Evolutionary conservation across 2,888 invertebrate genomes (phyloP), one percentile per base, ranked within the genome.

Genomic region (Tachina fera): DNA sequence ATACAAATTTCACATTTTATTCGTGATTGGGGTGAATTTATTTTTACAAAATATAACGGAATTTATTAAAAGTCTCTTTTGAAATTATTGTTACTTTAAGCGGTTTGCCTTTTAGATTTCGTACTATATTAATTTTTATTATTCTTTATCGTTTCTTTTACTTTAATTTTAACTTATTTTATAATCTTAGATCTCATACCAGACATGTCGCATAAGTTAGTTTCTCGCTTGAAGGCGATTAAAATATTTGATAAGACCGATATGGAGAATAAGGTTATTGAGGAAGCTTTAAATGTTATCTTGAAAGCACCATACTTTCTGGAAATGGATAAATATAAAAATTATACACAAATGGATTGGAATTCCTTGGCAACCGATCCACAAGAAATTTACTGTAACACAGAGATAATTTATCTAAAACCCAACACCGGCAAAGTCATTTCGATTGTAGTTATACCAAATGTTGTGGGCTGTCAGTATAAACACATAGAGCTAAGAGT

Each of bases 321-420:
- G 10, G 79, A 88, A 9, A 87, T 92, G 19, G 87, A 84, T 16
- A 87, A 89, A 74, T 89, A 90, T 67, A 89, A 89, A 16, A 89
- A 90, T 51, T 91, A 90, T 78, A 87, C 88, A 1, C 89, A 89
- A 56, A 89, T 91, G 88, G 90, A 91, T 85, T 92, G 92, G 92
- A 90, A 90, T 76, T 81, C 86, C 1, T 51, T 92, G 22, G 91
- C 92, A 10, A 87, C 87, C 19, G 89, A 91, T 88, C 91, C 92
- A 0, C 87, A 87, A 3, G 92, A 92, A 78, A 76, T 92, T 2
- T 90, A 91, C 39, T 90, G 91, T 31, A 91, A 91, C 80, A 88
- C 86, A 8, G 91, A 91, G 84, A 87, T 90, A 22, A 89, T 92
- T 11, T 89, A 90, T 74, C 84, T 92, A 4, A 87, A 89, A n/a